These are phyloP conservation scores for Dermochelys coriacea DNA, from an alignment of 2,797 vertebrate genomes.

Conservation along the genomic window DNA sequence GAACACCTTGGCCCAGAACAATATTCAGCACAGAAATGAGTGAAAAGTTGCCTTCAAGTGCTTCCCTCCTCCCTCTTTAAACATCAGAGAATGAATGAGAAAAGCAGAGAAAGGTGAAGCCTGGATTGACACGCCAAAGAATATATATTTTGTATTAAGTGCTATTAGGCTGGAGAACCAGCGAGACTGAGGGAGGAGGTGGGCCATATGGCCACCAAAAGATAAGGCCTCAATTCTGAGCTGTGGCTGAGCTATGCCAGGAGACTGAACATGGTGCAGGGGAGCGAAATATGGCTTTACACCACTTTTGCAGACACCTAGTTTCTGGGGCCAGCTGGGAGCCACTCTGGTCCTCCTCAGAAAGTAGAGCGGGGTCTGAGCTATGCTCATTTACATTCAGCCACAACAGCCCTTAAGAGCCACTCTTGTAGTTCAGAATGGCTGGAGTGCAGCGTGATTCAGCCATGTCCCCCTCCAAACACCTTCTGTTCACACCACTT, in stretches of 20 bases:
- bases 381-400: background rate
- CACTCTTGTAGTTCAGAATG: background rate
- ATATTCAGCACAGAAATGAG: background rate
- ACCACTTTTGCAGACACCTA: background rate
- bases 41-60: background rate
- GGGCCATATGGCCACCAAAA: background rate
- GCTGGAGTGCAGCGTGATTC: background rate
- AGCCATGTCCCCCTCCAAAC: background rate
- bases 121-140: background rate
- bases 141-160: background rate
- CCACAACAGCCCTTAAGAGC: accelerated
- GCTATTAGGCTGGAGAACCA: background rate
- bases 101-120: accelerated
- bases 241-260: background rate
- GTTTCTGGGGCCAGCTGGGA: background rate
- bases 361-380: background rate
- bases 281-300: background rate
- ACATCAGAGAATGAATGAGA: background rate
- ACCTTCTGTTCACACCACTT: background rate
- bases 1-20: too few relatives aligned
- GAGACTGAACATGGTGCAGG: background rate
- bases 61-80: background rate
- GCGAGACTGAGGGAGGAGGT: background rate
- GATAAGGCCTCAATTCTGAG: background rate
- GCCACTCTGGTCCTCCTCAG: background rate